Evolutionary conservation across 1,140 invertebrate species (phyloP), one percentile per base, ranked within the genome.

Genomic region (Drosophila albomicans): DNA sequence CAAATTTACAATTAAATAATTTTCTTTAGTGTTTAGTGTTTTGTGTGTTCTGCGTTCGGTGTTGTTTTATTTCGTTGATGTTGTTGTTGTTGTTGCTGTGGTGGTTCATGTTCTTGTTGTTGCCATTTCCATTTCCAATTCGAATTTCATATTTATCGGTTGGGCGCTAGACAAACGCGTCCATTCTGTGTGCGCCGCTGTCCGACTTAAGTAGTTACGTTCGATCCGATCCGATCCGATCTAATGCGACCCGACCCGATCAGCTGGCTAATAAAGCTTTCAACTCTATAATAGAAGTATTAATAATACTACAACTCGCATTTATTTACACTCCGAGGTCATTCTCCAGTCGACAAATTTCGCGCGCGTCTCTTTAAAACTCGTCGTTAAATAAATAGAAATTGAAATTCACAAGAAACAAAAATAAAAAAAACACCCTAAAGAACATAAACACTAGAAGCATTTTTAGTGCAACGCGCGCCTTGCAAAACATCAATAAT

Each of bases 1-100:
- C 65, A 73, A 63, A 79, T 65, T 71, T 78, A 75, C 82, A 89
- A 89, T 89, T 85, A 81, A 89, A 89, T 85, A 89, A 90, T 85
- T 90, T 89, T 78, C 75, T 79, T 81, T 85, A 81, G 66, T 56
- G 56, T 16, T 41, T 25, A 43, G 65, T 28, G 48, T 45, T 15
- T 32, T 30, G 51, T 15, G 51, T 15, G 48, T 35, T 54, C 38
- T 56, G 52, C 2, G 56, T 10, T 54, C 32, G 7, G 48, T 25
- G 6, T 41, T 25, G 46, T 38, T 41, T 43, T 25, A 30, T 32
- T 28, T 32, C 20, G 20, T 25, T 25, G 20, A 25, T 25, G 56
- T 54, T 20, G 16, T 20, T 20, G 16, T 20, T 20, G 56, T 64
- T 51, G 45, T 51, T 72, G 6, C 43, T 61, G 38, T 43, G 20